A percentile compares a stretch with the other conserved stretches of the same genome.
Evolutionary conservation across 2,113 vertebrate genomes (phyloP).

Genomic region (Hydropotes inermis): DNA sequence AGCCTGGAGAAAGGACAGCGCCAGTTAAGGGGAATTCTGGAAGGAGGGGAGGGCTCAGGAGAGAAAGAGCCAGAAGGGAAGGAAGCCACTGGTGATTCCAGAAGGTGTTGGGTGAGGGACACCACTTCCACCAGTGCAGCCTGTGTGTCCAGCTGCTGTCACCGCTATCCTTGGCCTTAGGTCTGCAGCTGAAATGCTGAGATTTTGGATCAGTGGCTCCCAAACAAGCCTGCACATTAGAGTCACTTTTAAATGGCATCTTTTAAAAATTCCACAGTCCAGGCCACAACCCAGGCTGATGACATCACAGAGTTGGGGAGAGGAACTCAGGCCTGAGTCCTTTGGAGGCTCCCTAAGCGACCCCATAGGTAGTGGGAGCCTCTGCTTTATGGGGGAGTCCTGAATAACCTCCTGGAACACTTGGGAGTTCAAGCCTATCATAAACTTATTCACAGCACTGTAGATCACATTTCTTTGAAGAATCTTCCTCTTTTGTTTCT

Average conservation of each 20-base stretch:
- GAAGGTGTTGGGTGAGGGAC: accelerated
- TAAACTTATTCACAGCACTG: background rate
- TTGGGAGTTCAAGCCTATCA: background rate
- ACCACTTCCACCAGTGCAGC: accelerated
- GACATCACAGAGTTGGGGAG: background rate
- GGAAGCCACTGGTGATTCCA: background rate
- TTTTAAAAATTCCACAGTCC: background rate
- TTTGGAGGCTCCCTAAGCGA: background rate
- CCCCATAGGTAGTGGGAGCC: background rate
- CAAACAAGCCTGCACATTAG: background rate
- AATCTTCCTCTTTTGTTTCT: background rate
- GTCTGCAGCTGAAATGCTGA: background rate
- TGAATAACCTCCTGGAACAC: background rate
- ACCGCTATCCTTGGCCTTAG: background rate
- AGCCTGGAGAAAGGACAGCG: background rate
- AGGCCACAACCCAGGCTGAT: background rate
- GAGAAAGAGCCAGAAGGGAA: background rate
- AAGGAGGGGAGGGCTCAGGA: background rate
- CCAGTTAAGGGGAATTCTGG: too few species aligned
- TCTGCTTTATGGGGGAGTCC: background rate
- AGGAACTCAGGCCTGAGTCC: too few species aligned
- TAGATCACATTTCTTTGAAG: background rate
- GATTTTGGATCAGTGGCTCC: background rate
- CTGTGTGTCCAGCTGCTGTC: background rate
- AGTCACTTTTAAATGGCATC: background rate